Evolutionary conservation across 2,113 vertebrate genomes (phyloP), one percentile per base, ranked within the genome.

Genomic region (Rhea americana): DNA sequence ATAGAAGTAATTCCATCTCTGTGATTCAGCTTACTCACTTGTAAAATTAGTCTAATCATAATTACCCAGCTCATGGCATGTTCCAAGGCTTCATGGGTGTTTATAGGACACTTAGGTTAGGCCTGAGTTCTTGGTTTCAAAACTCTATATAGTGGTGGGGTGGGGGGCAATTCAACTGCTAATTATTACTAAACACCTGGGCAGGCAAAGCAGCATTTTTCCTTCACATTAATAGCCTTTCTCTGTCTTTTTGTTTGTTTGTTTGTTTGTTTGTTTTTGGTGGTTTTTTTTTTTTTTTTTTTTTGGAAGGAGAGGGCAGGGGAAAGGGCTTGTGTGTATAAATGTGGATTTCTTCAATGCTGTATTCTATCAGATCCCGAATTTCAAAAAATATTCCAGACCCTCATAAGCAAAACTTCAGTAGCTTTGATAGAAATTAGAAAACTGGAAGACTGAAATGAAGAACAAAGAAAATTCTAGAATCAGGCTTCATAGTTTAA

Each of bases 41-140:
- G 37, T 43, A 83, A 80, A 93, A 90, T 82, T 91, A 83, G 37
- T 63, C 20, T 81, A 74, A 80, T 71, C 87, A 63, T 77, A 88
- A 91, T 78, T 90, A 90, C 11, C 19, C 74, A 50, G n/a, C 32
- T 90, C 47, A 77, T 1, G 13, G 59, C 55, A 77, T n/a, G 45
- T 77, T 90, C 59, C 15, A 76, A 80, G 50, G 55, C 19, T 90
- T 87, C 55, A 67, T 85, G 90, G 58, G 26, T 70, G 85, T 77
- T 89, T 79, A 66, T 25, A 59, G 63, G 70, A 11, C 18, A 73
- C 50, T 72, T 89, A 43, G 15, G 15, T 68, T 82, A 90, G 35
- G 15, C 85, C 73, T 80, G 62, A 70, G 8, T 37, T 53, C 25
- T 89, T 89, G 82, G 28, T 25, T 47, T 66, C 59, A 82, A 85